phyloP scores from a whole-genome alignment of 2,797 vertebrate genomes.

The Coregonus ussuriensis region DNA sequence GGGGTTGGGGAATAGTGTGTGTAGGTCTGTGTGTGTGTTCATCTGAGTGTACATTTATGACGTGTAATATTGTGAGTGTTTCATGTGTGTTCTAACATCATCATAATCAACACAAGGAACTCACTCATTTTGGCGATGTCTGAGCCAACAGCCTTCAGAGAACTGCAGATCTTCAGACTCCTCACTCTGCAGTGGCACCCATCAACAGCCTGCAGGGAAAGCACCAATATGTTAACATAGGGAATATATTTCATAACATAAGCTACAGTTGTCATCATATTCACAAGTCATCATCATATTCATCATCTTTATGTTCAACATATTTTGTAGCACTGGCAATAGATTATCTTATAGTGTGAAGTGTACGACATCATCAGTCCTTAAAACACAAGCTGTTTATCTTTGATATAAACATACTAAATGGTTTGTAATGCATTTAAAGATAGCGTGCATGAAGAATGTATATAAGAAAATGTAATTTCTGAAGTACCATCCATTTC shows the following conservation, averaged over 20 bases:
- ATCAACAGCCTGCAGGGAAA: slow-evolving; percentile 43
- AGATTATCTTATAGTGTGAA: not conserved
- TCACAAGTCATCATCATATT: slow-evolving; percentile 1
- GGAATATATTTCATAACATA: not conserved
- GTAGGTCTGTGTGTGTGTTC: no score
- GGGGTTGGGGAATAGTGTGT: no score
- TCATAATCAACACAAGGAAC: slow-evolving; percentile 40
- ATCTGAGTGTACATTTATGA: no score
- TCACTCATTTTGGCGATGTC: slow-evolving; percentile 75
- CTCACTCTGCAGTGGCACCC: slow-evolving; percentile 43
- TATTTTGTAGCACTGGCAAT: not conserved
- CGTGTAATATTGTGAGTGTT: not conserved
- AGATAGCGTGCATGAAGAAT: not conserved
- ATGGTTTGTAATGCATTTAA: not conserved
- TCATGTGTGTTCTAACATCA: slow-evolving; percentile 37
- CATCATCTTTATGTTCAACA: slow-evolving; percentile 4
- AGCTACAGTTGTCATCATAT: not conserved
- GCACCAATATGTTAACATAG: slow-evolving; percentile 16
- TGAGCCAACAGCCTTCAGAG: slow-evolving; percentile 26
- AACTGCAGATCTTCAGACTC: slow-evolving; percentile 30
- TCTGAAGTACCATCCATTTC: slow-evolving; percentile 24
- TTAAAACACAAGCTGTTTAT: not conserved
- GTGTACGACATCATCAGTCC: not conserved
- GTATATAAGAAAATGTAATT: slow-evolving; percentile 6
- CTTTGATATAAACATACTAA: not conserved